Percentiles rank a stretch among this genome's conserved stretches.
Evolutionary conservation across 2,113 vertebrate genomes (phyloP).

Genomic region (Dicaeum eximium): DNA sequence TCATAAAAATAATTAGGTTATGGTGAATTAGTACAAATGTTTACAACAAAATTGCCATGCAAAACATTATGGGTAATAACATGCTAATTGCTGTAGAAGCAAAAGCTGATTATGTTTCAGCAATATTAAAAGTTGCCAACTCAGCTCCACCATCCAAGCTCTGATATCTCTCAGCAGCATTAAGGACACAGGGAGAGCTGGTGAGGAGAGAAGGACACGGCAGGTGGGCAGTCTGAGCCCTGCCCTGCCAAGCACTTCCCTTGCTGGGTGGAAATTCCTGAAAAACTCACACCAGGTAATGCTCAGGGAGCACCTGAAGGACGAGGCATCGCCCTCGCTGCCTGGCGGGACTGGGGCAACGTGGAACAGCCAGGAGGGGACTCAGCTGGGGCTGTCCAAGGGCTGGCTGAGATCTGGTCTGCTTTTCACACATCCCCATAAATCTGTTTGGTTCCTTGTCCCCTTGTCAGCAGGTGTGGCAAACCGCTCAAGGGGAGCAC

Average conservation of each 20-base stretch:
- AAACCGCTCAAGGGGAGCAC: background rate
- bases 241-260: background rate
- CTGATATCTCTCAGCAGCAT: background rate
- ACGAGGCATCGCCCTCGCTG: accelerated
- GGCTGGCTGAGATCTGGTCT: background rate
- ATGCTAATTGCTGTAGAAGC: constrained; percentile 83
- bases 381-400: background rate
- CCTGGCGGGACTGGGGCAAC: accelerated
- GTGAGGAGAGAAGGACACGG: background rate
- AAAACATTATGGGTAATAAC: constrained; percentile 82
- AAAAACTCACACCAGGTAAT: accelerated
- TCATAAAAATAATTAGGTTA: constrained; percentile 84
- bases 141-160: constrained; percentile 56
- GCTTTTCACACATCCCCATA: background rate
- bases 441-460: background rate
- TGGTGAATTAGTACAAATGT: constrained; percentile 83
- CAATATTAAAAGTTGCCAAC: constrained; percentile 73
- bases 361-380: accelerated
- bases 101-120: constrained; percentile 81
- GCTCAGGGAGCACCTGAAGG: background rate
- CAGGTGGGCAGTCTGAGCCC: background rate
- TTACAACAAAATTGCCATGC: constrained; percentile 84
- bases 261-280: background rate
- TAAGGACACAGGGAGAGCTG: background rate
- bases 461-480: background rate